Evolutionary conservation across 2,113 vertebrate genomes (phyloP).

Genomic region (Tetrao urogallus): DNA sequence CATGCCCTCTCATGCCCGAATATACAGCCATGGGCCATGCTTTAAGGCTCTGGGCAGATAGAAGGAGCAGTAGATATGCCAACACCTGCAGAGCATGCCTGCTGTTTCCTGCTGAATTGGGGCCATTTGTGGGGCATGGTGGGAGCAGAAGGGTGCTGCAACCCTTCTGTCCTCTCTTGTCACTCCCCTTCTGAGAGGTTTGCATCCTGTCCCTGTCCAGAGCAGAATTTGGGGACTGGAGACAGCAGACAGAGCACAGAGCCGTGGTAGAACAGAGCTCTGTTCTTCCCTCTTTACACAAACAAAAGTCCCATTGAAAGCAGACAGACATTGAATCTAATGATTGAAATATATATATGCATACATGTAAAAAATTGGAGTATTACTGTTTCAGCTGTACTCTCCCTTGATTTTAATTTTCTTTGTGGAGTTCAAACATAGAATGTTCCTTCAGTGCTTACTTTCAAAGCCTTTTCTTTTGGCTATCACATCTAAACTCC

Average conservation of each 20-base stretch:
- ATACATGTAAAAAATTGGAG: slow-evolving; percentile 16
- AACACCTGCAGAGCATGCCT: neutral
- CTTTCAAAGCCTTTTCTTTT: slow-evolving; percentile 56
- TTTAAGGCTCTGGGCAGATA: fast-evolving
- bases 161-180: neutral
- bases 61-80: neutral
- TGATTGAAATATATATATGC: slow-evolving; percentile 24
- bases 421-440: slow-evolving; percentile 53
- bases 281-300: slow-evolving; percentile 51
- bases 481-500: slow-evolving; percentile 51
- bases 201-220: neutral
- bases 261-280: slow-evolving; percentile 6
- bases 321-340: slow-evolving; percentile 37
- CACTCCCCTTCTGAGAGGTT: neutral
- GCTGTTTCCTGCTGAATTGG: neutral
- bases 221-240: slow-evolving; percentile 14
- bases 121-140: neutral
- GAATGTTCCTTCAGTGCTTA: slow-evolving; percentile 47
- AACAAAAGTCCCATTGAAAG: slow-evolving; percentile 62
- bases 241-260: slow-evolving; percentile 52
- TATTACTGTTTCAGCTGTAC: slow-evolving; percentile 31
- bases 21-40: neutral
- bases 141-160: neutral
- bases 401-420: slow-evolving; percentile 55
- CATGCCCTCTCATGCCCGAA: neutral